Base-by-base conservation (phyloP, 2,797 vertebrate genomes). In the Tenualosa ilisha region DNA sequence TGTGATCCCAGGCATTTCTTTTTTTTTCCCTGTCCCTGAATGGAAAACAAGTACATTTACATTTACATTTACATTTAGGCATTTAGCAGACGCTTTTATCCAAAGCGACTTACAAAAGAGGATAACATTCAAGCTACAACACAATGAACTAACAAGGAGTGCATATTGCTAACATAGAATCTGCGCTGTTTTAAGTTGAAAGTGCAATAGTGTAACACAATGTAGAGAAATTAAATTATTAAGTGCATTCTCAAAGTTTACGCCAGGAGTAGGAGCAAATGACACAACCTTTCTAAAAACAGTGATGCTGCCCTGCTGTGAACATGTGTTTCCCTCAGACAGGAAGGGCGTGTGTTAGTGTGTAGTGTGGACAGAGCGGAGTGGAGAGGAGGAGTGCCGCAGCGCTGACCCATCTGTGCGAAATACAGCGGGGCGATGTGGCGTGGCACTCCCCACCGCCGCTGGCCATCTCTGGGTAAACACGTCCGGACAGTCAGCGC, bases 301-400 rank as follows among this genome's bases (percentile, higher is more conserved):
- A 79, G 72, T 40, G 68, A 46, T 37, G 9, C 72, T 43, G 72
- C 7, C 37, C 17, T 51, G 50, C 50, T 6, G 20, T 79, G 37
- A 22, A 79, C 72, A 79, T 79, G 72, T 79, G 72, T 79, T 79
- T 79, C 40, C 40, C 72, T 79, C 37, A 12, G 72, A 79, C 54
- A 82, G 56, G 54, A 43, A 51, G 81, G 56, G 79, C 46, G 43
- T 65, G 37, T 54, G 53, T 6, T 26, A 20, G 72, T 72, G 68
- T 72, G 9, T 72, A 31, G 65, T 82, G 59, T 86, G 88, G 92
- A 93, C 92, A 91, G 93, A 43, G 72, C 72, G 8, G 17, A 20
- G 72, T 2, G 20, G 15, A 43, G 40, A 31, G 31, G 1, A 31
- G n/a, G 7, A 17, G 17, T 43, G 72, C 72, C 72, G 9, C 72